Base-by-base conservation (phyloP, 2,113 vertebrate species). In the Carassius carassius region DNA sequence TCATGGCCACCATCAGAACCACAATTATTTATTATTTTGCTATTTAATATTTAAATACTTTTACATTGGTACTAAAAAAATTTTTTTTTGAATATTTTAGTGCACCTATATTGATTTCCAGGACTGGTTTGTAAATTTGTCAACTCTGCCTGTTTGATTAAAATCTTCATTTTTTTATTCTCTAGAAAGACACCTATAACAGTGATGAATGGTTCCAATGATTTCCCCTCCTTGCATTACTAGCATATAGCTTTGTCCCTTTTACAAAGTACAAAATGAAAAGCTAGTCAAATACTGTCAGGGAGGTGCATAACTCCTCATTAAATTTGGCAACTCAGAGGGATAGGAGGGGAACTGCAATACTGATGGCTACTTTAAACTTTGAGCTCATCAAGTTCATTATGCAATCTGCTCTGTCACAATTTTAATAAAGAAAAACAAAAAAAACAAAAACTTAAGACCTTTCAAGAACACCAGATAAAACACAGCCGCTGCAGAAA, bases 241-340 rank as follows among this genome's bases (percentile, higher is more conserved):
- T 74, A 84, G 81, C 86, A 54, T 78, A 86, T 82, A 85, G 74
- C 86, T 87, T 82, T 77, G 82, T 89, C 84, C 58, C 86, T 88
- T 79, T 87, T 82, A 54, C 51, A 54, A 83, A 41, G 84, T 87
- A 89, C 87, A 87, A 72, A 88, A 23, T 75, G 10, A 25, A 84
- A 81, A 78, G 63, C 62, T 49, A 81, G 72, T 85, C 70, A 85
- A 94, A 94, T 92, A 94, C 92, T 94, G 92, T 88, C 67, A 87
- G 88, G 56, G 82, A 92, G 89, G 49, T 32, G 56, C 47, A 78
- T 82, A 87, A 85, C n/a, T 86, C 85, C 84, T 88, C 85, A 41
- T 81, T 37, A 70, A 85, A 92, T 93, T 93, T 93, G 93, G 92
- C 93, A 92, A 93, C 77, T 83, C 47, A 83, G 81, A 80, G 87